These are phyloP conservation scores for Thomomys bottae DNA, from an alignment of 2,113 vertebrate species.

Conservation along the genomic window DNA sequence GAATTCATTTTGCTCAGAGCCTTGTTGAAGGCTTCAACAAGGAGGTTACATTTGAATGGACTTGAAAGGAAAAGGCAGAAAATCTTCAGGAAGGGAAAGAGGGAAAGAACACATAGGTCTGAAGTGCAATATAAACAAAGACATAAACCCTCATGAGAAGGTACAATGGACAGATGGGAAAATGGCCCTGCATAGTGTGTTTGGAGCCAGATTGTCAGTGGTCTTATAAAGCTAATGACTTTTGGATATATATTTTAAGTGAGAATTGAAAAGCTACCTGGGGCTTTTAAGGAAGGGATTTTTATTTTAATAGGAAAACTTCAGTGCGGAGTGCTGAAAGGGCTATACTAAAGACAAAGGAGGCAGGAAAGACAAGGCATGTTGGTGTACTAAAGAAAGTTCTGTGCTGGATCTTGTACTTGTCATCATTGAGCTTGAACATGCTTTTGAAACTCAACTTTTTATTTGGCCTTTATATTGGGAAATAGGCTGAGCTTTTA, in stretches of 20 bases:
- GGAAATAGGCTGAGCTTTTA: background rate
- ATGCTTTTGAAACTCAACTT: background rate
- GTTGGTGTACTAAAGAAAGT: background rate
- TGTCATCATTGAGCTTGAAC: background rate
- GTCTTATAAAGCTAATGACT: slow-evolving; percentile 52
- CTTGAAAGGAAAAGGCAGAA: background rate
- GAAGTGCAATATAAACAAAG: background rate
- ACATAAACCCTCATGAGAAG: background rate
- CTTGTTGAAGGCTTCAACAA: background rate
- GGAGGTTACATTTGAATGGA: background rate
- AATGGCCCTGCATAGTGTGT: background rate
- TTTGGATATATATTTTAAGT: slow-evolving; percentile 45
- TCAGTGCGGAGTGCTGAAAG: background rate
- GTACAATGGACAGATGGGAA: background rate
- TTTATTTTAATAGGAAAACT: slow-evolving; percentile 57
- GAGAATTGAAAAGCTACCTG: slow-evolving; percentile 54
- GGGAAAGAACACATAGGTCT: background rate
- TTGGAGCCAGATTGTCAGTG: slow-evolving; percentile 34
- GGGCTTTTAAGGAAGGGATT: slow-evolving; percentile 27
- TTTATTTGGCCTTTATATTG: background rate
- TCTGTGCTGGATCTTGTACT: background rate
- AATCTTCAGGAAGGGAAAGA: slow-evolving; percentile 21
- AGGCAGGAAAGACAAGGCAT: background rate
- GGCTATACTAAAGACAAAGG: background rate
- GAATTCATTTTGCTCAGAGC: background rate